Base-by-base conservation (phyloP, 2,797 vertebrate genomes). In the Alca torda region DNA sequence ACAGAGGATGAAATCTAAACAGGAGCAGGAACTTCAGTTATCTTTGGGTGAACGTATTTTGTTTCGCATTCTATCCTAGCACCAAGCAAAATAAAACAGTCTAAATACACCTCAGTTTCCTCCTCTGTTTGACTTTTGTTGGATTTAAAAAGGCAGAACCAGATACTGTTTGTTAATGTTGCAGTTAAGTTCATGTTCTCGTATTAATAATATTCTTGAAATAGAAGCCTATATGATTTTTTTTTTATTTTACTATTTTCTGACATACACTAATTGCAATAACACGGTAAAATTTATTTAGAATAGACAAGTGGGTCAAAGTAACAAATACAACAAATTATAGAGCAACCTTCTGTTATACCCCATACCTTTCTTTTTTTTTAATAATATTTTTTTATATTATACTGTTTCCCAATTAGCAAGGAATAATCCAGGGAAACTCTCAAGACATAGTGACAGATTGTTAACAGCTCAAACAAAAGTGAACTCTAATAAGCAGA, bases 1-100 rank as follows among this genome's bases (percentile, higher is more conserved):
- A 94, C 82, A 95, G 85, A 95, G 0, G 74, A 97, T 96, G 96
- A 96, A 98, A 97, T 96, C 68, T 76, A 97, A 96, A 92, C 81
- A 94, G 46, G 84, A 96, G 94, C 79, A 96, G 81, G 89, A 96
- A 97, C 79, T 96, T 90, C 89, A 96, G 93, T 95, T 97, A 90
- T 97, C 95, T 97, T 90, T 87, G 84, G 92, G 95, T 94, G 90
- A 97, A 96, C 43, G 35, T 92, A 89, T 86, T 96, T 81, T 43
- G 90, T 97, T 96, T 96, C 89, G 83, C 80, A 87, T 96, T 97
- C 84, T 96, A 75, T 95, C 97, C 88, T 88, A 96, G 75, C 86
- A 95, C 90, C 28, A 50, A 76, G 81, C 92, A 97, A 96, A 96
- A 96, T 95, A 97, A 96, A 97, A 95, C 54, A 80, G 85, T 85